Percentiles rank a stretch among this genome's conserved stretches.
Evolutionary conservation across 1,140 invertebrate species (phyloP).

Genomic region (Hormaphis cornu): DNA sequence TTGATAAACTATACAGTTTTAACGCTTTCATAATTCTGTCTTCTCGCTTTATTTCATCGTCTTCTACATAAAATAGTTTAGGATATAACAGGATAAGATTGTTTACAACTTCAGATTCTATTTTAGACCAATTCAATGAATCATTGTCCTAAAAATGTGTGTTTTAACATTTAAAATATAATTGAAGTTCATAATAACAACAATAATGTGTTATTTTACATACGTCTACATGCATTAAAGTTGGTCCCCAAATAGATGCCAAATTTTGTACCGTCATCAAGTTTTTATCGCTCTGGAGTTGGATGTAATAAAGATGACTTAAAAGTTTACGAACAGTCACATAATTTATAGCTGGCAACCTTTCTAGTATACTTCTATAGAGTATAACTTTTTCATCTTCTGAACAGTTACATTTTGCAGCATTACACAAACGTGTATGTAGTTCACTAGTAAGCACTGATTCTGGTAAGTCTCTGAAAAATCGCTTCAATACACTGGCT

Average conservation of each 20-base stretch:
- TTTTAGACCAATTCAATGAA: constrained; percentile 49
- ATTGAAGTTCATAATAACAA: not conserved
- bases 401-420: constrained; percentile 36
- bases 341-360: constrained; percentile 57
- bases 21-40: constrained; percentile 59
- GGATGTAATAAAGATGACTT: constrained; percentile 69
- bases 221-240: constrained; percentile 61
- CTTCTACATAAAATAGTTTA: constrained; percentile 52
- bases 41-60: constrained; percentile 54
- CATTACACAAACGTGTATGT: constrained; percentile 47
- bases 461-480: constrained; percentile 68
- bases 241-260: constrained; percentile 75
- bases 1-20: constrained; percentile 54
- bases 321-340: constrained; percentile 65
- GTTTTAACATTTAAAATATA: not conserved
- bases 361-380: constrained; percentile 52
- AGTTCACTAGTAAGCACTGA: constrained; percentile 53
- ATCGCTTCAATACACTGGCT: constrained; percentile 71
- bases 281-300: constrained; percentile 60
- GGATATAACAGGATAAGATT: constrained; percentile 57
- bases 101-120: constrained; percentile 56
- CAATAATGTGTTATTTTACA: constrained; percentile 34
- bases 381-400: constrained; percentile 37
- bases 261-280: constrained; percentile 70
- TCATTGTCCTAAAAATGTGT: constrained; percentile 32